These are phyloP conservation scores for Chaenodraco wilsoni DNA, from an alignment of 2,797 vertebrate species.

Conservation along the genomic window DNA sequence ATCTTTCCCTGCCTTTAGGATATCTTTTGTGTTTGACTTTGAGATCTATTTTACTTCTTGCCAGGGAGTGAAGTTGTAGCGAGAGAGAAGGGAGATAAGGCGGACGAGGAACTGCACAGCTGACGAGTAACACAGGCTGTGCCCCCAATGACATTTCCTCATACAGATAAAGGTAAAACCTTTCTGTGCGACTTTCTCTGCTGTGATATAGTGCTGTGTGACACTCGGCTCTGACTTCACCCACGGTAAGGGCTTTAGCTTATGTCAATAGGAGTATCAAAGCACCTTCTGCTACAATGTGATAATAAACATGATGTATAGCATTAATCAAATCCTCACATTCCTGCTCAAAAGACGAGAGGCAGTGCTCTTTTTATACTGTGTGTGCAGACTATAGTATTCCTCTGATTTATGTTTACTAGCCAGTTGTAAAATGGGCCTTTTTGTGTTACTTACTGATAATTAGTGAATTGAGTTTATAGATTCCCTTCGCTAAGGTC, in stretches of 20 bases:
- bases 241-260: constrained; percentile 38
- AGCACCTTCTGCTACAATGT: constrained; percentile 27
- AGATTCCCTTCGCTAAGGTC: not conserved
- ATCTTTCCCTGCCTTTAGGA: constrained; percentile 71
- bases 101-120: constrained; percentile 47
- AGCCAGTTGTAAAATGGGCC: not conserved
- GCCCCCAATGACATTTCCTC: constrained; percentile 70
- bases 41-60: constrained; percentile 78
- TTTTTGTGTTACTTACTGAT: not conserved
- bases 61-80: constrained; percentile 68
- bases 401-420: constrained; percentile 1
- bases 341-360: not conserved
- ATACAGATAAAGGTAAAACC: constrained; percentile 66
- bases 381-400: constrained; percentile 1
- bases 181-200: constrained; percentile 44
- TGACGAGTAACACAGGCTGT: constrained; percentile 67
- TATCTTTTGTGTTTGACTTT: constrained; percentile 77
- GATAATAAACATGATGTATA: constrained; percentile 57
- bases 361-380: not conserved
- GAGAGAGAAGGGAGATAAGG: constrained; percentile 73
- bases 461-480: not conserved
- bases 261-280: constrained; percentile 38
- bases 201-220: constrained; percentile 59
- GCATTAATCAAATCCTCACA: constrained; percentile 37
- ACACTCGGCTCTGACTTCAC: constrained; percentile 43